phyloP scores from a whole-genome alignment of 2,888 invertebrate genomes.

The Drosophila borborema region DNA sequence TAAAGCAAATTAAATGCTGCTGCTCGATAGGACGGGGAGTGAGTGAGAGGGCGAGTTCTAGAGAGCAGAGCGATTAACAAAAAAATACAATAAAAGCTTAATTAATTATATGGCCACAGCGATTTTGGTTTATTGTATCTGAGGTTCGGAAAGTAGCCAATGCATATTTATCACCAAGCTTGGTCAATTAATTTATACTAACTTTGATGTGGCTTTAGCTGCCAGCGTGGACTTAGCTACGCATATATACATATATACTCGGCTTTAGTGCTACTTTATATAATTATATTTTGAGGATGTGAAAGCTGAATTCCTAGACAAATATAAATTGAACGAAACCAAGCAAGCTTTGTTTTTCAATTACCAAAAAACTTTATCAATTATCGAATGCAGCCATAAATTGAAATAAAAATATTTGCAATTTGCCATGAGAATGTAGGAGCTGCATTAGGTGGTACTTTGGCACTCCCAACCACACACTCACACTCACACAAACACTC shows the following conservation, averaged over 20 bases:
- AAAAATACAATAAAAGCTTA: slow-evolving; percentile 70
- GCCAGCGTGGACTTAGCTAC: slow-evolving; percentile 22
- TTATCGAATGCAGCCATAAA: slow-evolving; percentile 26
- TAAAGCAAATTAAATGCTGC: slow-evolving; percentile 80
- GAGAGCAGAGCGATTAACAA: slow-evolving; percentile 28
- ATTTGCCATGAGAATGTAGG: slow-evolving; percentile 9
- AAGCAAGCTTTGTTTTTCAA: slow-evolving; percentile 2
- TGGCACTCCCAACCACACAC: slow-evolving; percentile 11
- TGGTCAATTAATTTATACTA: slow-evolving; percentile 59
- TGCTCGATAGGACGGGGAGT: slow-evolving; percentile 8
- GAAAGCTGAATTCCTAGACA: neutral
- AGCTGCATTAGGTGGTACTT: slow-evolving; percentile 15
- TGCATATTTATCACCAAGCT: slow-evolving; percentile 61
- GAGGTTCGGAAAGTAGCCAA: slow-evolving; percentile 2
- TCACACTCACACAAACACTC: neutral
- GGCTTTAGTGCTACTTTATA: neutral
- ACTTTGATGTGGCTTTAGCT: slow-evolving; percentile 35
- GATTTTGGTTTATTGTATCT: slow-evolving; percentile 61
- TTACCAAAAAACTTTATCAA: slow-evolving; percentile 20
- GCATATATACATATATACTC: neutral
- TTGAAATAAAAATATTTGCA: slow-evolving; percentile 29
- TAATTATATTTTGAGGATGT: slow-evolving; percentile 1
- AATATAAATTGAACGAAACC: neutral
- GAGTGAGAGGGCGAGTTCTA: neutral
- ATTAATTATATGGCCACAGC: slow-evolving; percentile 71